Evolutionary conservation across 37 sponge, comb jelly and placozoan species (phyloP), one percentile per base, ranked within the genome.

Genomic region (Agelas oroides): DNA sequence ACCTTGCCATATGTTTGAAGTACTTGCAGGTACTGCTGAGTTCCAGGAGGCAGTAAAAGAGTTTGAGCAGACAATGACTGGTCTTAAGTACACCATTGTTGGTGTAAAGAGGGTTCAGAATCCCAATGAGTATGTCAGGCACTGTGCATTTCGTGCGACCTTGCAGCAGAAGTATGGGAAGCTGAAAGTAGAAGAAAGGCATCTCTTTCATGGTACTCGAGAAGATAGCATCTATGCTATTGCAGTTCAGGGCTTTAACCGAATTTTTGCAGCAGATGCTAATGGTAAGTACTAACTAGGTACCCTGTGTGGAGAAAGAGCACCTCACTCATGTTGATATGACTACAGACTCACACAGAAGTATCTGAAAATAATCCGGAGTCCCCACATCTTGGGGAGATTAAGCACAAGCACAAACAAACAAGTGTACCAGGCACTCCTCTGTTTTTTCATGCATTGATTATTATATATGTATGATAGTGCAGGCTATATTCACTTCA

Each of bases 221-320:
- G 2, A 20, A 18, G 80, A 62, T 0, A 41, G 30, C 20, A 11
- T 77, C 24, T 54, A 78, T 57, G 61, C 35, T 21, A 92, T 92
- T 33, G 65, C 71, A n/a, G 46, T 40, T n/a, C 79, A 77, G 36
- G 92, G 92, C 32, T 92, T 92, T 74, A 92, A 92, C 64, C 46
- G 92, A 70, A 87, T 20, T 32, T 92, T 78, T 87, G 92, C 92
- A 73, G 92, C 77, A 56, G 78, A 81, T 71, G 78, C 87, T 36
- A 88, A 88, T 82, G 89, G 89, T 88, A 69, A 65, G 68, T 38
- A 52, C 38, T 83, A 61, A 37, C 2, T 59, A 37, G 46, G 38
- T 34, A n/a, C n/a, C n/a, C n/a, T n/a, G n/a, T n/a, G n/a, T n/a
- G n/a, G n/a, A n/a, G n/a, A n/a, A n/a, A n/a, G n/a, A n/a, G n/a